Conservation (phyloP, 2,113 vertebrate genomes). For the Peromyscus californicus region DNA sequence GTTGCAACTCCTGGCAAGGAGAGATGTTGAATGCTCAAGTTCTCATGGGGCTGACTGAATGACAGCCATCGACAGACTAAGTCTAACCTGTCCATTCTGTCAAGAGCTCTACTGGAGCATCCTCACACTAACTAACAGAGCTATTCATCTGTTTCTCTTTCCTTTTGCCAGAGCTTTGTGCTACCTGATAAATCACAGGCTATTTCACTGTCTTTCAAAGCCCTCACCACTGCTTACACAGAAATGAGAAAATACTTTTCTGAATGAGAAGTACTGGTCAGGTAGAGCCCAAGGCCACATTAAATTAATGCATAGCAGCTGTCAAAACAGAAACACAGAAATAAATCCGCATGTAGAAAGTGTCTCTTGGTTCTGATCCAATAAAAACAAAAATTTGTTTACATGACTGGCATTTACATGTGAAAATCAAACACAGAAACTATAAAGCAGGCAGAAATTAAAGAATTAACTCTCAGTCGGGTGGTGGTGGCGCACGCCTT, state of each 20-base stretch:
- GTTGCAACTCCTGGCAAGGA: not conserved
- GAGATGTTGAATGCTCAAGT: not conserved
- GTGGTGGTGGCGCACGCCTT: not conserved
- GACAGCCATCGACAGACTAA: not conserved
- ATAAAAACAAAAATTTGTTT: conserved; percentile 59
- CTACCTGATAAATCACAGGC: not conserved
- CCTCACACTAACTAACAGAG: not conserved
- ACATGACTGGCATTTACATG: conserved; percentile 32
- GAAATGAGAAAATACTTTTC: conserved; percentile 27
- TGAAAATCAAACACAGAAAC: conserved; percentile 42
- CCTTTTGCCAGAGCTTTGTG: not conserved
- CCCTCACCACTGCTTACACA: not conserved
- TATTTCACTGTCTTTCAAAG: conserved; percentile 14
- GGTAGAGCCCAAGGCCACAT: conserved; percentile 18
- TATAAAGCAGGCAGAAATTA: conserved; percentile 21
- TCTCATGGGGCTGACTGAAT: not conserved
- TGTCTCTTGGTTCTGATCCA: conserved; percentile 9
- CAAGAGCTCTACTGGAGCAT: not conserved
- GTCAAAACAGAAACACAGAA: conserved; percentile 23
- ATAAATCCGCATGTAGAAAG: conserved; percentile 38
- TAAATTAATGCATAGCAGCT: conserved; percentile 12
- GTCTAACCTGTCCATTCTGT: not conserved
- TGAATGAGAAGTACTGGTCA: not conserved
- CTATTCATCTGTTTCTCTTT: not conserved
- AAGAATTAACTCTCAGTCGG: conserved; percentile 26